Evolutionary conservation across 2,113 vertebrate species (phyloP).

Genomic region (Nematolebias whitei): DNA sequence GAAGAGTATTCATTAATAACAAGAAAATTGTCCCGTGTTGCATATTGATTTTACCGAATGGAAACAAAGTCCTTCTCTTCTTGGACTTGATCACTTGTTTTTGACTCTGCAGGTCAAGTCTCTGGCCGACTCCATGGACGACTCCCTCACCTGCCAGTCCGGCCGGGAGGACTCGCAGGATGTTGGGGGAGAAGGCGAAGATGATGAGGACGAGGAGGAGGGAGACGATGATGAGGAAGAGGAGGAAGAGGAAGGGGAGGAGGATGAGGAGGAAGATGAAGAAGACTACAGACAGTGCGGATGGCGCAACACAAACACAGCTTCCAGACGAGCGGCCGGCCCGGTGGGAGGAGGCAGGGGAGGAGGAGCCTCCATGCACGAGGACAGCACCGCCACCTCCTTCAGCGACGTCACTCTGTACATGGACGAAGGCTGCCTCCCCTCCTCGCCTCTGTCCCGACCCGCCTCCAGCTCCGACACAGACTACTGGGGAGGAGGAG

Average conservation of each 20-base stretch:
- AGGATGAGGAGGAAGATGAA: constrained; percentile 64
- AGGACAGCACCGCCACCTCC: constrained; percentile 89
- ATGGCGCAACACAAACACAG: constrained; percentile 69
- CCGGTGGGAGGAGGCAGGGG: constrained; percentile 54
- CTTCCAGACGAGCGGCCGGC: constrained; percentile 55
- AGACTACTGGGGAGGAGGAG: constrained; percentile 78
- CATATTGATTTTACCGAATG: no score
- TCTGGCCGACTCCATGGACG: constrained; percentile 91
- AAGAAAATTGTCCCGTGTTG: no score
- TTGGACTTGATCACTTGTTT: no score
- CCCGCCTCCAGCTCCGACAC: constrained; percentile 85
- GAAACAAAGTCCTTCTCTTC: no score
- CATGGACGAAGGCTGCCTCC: constrained; percentile 82
- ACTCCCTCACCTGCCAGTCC: constrained; percentile 87
- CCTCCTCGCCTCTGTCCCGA: constrained; percentile 77
- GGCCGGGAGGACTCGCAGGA: constrained; percentile 81
- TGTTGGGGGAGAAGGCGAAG: constrained; percentile 73
- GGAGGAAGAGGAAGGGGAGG: constrained; percentile 63
- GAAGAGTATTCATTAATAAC: no score
- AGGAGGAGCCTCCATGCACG: constrained; percentile 80
- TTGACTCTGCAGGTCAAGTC: constrained; percentile 82
- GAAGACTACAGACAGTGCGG: constrained; percentile 74
- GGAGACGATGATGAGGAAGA: constrained; percentile 64
- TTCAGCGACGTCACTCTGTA: constrained; percentile 92
- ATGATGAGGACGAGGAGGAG: constrained; percentile 73